A percentile compares a stretch with the other conserved stretches of the same genome.
These are phyloP conservation scores for Andrena flavipes DNA, from an alignment of 2,888 invertebrate genomes.

Conservation along the genomic window DNA sequence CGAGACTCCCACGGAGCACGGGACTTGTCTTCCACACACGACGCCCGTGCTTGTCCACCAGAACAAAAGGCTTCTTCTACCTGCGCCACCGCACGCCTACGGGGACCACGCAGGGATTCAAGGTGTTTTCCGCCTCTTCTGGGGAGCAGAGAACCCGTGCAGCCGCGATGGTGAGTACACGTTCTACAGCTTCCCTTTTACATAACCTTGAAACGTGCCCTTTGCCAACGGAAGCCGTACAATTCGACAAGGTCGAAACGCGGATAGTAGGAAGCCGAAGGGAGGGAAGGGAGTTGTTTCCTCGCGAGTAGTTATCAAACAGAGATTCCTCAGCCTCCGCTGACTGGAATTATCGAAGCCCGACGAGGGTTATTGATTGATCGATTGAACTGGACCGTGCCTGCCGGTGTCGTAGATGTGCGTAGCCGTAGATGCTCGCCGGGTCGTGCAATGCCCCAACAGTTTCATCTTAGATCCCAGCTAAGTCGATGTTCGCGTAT, in stretches of 20 bases:
- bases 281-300: not conserved
- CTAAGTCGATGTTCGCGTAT: not conserved
- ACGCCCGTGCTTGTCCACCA: constrained; percentile 36
- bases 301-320: not conserved
- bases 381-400: constrained; percentile 46
- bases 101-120: constrained; percentile 47
- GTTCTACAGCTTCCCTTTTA: constrained; percentile 8
- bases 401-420: constrained; percentile 16
- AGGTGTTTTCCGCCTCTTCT: constrained; percentile 51
- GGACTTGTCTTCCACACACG: constrained; percentile 47
- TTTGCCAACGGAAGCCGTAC: constrained; percentile 30
- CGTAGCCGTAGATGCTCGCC: constrained; percentile 32
- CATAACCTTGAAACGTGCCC: constrained; percentile 49
- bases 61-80: constrained; percentile 21
- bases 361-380: constrained; percentile 41
- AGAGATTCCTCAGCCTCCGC: not conserved
- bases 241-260: constrained; percentile 12
- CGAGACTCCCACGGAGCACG: constrained; percentile 63
- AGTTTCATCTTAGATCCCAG: constrained; percentile 25
- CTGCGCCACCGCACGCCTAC: constrained; percentile 1
- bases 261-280: not conserved
- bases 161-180: constrained; percentile 55
- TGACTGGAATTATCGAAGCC: constrained; percentile 2
- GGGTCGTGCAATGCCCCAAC: not conserved
- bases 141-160: not conserved